phyloP scores from a whole-genome alignment of 1,140 invertebrate genomes.

The Brachionus angularis region DNA sequence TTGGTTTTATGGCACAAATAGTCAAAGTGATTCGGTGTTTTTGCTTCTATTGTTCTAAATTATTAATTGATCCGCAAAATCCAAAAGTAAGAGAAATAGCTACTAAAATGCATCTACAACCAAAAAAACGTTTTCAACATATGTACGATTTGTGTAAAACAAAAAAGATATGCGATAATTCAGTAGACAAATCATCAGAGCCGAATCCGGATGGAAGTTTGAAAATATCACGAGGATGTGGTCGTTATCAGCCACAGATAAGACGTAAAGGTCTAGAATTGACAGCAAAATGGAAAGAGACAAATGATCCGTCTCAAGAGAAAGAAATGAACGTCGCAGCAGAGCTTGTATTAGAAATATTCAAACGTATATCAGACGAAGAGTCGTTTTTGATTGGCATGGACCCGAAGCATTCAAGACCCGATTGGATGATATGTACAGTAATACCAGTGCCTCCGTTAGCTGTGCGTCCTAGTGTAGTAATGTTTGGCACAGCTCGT shows the following conservation, averaged over 20 bases:
- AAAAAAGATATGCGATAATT: conserved; percentile 86
- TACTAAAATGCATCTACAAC: conserved; percentile 92
- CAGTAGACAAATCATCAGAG: conserved; percentile 53
- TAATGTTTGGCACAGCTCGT: conserved; percentile 96
- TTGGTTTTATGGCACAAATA: conserved; percentile 93
- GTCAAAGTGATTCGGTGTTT: conserved; percentile 94
- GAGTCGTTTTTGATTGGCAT: conserved; percentile 91
- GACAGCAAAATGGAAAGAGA: conserved; percentile 91
- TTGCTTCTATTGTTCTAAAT: conserved; percentile 94
- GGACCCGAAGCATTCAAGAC: conserved; percentile 88
- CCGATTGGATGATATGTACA: conserved; percentile 99
- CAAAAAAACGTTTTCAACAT: conserved; percentile 83
- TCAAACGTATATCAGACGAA: conserved; percentile 94
- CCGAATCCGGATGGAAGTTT: background rate
- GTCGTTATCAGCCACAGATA: conserved; percentile 90
- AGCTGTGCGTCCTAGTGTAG: conserved; percentile 84
- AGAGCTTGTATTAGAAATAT: conserved; percentile 89
- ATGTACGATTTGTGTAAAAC: conserved; percentile 97
- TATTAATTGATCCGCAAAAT: conserved; percentile 86
- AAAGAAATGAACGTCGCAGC: conserved; percentile 86
- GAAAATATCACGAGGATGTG: conserved; percentile 86
- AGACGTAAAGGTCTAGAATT: conserved; percentile 81
- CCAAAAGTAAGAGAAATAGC: conserved; percentile 96
- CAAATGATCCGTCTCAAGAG: conserved; percentile 67
- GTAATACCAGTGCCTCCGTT: conserved; percentile 94